A percentile compares a stretch with the other conserved stretches of the same genome.
These are phyloP conservation scores for Trachurus trachurus DNA, from an alignment of 2,797 vertebrate species.

Conservation along the genomic window DNA sequence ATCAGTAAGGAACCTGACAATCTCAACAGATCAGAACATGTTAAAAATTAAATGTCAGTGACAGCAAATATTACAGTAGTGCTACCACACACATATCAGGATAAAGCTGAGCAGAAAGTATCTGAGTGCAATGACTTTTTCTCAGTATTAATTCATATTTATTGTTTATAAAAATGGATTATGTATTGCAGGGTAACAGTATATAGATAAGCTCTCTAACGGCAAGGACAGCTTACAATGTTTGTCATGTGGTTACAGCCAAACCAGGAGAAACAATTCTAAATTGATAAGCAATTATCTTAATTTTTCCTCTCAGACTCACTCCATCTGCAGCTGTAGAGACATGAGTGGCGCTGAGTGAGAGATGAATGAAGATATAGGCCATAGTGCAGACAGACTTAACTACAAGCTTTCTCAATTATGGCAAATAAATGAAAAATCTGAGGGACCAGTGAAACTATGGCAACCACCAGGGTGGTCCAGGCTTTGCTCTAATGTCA, in stretches of 20 bases:
- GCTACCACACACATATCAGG: slow-evolving; percentile 1
- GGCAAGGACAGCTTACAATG: neutral
- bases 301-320: neutral
- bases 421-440: slow-evolving; percentile 14
- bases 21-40: too few species aligned
- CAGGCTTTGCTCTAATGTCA: slow-evolving; percentile 39
- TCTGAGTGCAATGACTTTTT: neutral
- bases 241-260: neutral
- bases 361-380: slow-evolving; percentile 6
- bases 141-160: neutral
- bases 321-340: neutral
- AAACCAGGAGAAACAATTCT: neutral
- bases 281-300: neutral
- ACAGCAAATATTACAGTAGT: neutral
- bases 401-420: neutral
- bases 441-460: slow-evolving; percentile 15
- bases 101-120: neutral
- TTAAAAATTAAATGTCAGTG: neutral
- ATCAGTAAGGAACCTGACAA: neutral
- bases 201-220: neutral
- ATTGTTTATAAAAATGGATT: neutral
- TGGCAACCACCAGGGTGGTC: slow-evolving; percentile 42
- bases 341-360: neutral
- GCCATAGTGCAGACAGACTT: neutral
- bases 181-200: neutral